Percentiles rank a stretch among this genome's conserved stretches.
phyloP scores from a whole-genome alignment of 2,113 vertebrate species.

The Panthera tigris region DNA sequence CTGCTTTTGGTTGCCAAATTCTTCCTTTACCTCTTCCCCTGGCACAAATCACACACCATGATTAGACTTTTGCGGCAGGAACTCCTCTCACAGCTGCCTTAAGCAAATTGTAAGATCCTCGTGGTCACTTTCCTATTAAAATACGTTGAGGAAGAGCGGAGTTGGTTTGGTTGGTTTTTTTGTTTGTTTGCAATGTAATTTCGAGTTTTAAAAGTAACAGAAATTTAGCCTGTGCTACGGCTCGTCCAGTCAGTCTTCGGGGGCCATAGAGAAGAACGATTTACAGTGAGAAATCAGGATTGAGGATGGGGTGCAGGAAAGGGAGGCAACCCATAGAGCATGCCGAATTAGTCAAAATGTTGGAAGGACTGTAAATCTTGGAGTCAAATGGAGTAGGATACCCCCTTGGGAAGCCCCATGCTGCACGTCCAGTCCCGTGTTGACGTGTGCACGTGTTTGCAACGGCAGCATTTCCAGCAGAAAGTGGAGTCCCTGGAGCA shows the following conservation, averaged over 20 bases:
- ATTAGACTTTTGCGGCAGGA: background rate
- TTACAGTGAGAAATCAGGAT: background rate
- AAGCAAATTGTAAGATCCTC: background rate
- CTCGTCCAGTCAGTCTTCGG: background rate
- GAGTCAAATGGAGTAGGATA: background rate
- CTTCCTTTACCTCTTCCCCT: background rate
- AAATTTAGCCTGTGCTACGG: background rate
- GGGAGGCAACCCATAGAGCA: background rate
- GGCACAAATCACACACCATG: background rate
- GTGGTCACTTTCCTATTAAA: background rate
- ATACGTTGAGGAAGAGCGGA: background rate
- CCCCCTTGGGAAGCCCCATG: accelerated
- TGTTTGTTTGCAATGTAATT: background rate
- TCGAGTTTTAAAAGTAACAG: background rate
- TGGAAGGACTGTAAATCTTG: background rate
- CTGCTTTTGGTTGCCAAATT: background rate
- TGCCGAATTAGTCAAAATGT: background rate
- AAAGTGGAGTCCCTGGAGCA: conserved; percentile 97
- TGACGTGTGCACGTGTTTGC: background rate
- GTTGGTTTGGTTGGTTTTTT: background rate
- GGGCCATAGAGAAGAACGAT: background rate
- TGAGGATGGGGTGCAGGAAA: background rate
- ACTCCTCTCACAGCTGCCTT: background rate
- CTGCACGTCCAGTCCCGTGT: accelerated
- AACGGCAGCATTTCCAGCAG: conserved; percentile 96